A percentile compares a stretch with the other conserved stretches of the same genome.
phyloP scores from a whole-genome alignment of 2,113 vertebrate species.

The Panthera tigris region DNA sequence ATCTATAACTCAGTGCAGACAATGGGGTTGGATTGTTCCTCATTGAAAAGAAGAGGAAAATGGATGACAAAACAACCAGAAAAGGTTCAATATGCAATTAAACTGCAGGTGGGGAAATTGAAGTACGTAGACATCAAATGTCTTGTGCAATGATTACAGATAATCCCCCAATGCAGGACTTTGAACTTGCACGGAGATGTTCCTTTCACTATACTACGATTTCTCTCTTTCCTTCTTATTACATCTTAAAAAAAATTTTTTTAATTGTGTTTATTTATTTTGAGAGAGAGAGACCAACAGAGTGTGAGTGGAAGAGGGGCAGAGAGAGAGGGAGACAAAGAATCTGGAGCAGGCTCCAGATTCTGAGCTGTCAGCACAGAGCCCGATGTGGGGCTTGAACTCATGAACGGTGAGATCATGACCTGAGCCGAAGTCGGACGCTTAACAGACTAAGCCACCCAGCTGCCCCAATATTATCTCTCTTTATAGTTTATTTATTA shows the following conservation, averaged over 20 bases:
- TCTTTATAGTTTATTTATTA: not conserved
- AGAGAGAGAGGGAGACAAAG: no score
- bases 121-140: not conserved
- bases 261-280: no score
- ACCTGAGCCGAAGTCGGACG: no score
- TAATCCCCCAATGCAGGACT: not conserved
- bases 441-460: no score
- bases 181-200: not conserved
- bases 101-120: not conserved
- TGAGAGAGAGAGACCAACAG: no score
- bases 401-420: no score
- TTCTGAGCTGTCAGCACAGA: no score
- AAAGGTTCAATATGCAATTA: not conserved
- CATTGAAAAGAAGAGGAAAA: not conserved
- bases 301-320: no score
- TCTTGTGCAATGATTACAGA: not conserved
- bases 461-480: not conserved
- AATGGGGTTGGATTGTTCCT: not conserved
- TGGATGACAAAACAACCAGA: not conserved
- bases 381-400: no score
- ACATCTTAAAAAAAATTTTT: no score
- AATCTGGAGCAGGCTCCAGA: no score
- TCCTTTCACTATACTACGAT: not conserved
- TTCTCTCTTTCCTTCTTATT: not conserved
- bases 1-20: not conserved